Conservation (phyloP, 2,113 vertebrate species). For the Ictalurus furcatus region DNA sequence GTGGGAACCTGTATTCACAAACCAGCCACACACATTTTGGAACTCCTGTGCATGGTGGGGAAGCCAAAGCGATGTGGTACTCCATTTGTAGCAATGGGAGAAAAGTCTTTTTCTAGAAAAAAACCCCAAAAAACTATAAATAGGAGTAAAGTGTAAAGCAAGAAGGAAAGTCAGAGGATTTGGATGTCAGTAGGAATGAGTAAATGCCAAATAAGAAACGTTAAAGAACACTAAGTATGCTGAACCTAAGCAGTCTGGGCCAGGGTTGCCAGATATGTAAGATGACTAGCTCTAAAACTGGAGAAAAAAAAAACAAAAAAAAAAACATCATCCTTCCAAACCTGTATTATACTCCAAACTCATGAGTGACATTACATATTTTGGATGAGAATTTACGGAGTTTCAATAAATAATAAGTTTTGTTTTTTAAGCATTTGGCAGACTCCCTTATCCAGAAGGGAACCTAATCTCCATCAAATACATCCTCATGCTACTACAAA, state of each 20-base stretch:
- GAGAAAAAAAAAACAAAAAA: too few species aligned
- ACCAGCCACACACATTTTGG: slow-evolving; percentile 24
- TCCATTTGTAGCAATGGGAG: not conserved
- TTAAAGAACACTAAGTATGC: not conserved
- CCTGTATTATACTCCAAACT: not conserved
- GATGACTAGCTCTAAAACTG: not conserved
- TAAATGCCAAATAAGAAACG: not conserved
- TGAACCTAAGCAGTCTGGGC: not conserved
- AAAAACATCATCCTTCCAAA: not conserved
- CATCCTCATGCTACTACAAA: not conserved
- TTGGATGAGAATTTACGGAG: not conserved
- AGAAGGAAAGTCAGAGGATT: not conserved
- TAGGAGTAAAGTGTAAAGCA: slow-evolving; percentile 15
- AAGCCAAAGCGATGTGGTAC: slow-evolving; percentile 29
- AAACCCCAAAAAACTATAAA: slow-evolving; percentile 1
- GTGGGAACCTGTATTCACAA: slow-evolving; percentile 26
- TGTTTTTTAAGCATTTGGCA: not conserved
- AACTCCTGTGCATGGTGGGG: not conserved
- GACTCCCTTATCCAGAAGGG: not conserved
- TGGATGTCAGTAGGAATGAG: not conserved
- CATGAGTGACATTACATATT: not conserved
- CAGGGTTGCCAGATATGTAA: not conserved
- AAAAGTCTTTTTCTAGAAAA: not conserved
- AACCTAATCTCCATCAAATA: not conserved
- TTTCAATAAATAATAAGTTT: not conserved